A percentile compares a stretch with the other conserved stretches of the same genome.
These are phyloP conservation scores for Quiscalus mexicanus DNA, from an alignment of 2,113 vertebrate species.

Conservation along the genomic window DNA sequence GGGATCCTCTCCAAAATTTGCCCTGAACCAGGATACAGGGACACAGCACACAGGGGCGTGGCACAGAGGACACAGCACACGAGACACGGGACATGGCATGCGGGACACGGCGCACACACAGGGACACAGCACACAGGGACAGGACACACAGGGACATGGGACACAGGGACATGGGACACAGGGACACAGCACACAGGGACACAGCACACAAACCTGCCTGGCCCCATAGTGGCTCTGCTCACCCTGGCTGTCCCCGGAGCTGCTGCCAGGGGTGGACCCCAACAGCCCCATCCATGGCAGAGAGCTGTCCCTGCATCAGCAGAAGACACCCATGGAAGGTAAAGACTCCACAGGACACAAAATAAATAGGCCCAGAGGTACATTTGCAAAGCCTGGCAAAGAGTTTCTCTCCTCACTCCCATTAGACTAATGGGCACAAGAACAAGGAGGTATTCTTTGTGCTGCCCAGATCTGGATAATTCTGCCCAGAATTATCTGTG, in stretches of 20 bases:
- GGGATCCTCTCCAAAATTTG: too few relatives aligned
- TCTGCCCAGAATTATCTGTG: neutral
- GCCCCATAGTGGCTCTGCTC: too few relatives aligned
- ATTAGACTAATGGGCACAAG: neutral
- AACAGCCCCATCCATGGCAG: neutral
- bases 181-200: too few relatives aligned
- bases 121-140: too few relatives aligned
- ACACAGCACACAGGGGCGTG: too few relatives aligned
- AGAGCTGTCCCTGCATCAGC: neutral
- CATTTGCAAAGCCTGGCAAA: neutral
- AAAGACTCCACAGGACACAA: neutral
- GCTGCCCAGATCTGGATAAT: neutral
- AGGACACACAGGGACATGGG: too few relatives aligned
- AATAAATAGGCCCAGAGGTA: neutral
- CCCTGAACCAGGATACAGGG: too few relatives aligned
- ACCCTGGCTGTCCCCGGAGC: accelerated
- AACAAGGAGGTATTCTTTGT: neutral
- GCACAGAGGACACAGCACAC: too few relatives aligned
- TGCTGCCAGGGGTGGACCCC: neutral
- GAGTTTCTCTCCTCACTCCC: neutral
- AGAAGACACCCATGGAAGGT: accelerated
- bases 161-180: too few relatives aligned
- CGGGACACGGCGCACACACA: too few relatives aligned
- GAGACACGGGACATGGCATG: too few relatives aligned
- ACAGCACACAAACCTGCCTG: too few relatives aligned